Base-by-base conservation (phyloP, 2,113 vertebrate genomes). In the Xerus inauris region DNA sequence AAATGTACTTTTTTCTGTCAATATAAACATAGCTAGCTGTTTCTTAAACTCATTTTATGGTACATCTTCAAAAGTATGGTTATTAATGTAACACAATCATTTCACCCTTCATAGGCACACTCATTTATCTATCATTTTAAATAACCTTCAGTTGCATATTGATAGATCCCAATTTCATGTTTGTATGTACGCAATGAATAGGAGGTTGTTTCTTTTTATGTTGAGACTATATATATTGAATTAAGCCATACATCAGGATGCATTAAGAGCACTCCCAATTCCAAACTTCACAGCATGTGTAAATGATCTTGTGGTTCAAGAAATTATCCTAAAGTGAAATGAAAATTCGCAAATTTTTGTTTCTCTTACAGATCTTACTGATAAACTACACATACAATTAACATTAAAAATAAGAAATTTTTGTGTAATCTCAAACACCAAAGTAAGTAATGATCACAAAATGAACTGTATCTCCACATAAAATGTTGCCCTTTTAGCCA, bases 391-490 rank as follows among this genome's bases (percentile, higher is more conserved):
- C 47, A 92, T 62, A 97, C 88, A 95, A 83, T 95, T 82, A 92
- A 94, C 72, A 96, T 81, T 85, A 82, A 75, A 94, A 96, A 76
- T 89, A 91, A 92, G 42, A 89, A 89, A 80, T 79, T 94, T 92
- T 64, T 94, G 35, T 94, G 92, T 9, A 89, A 86, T 88, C 3
- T 67, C 40, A 94, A 96, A 97, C 88, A 96, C 32, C 90, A 95
- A 92, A 79, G 59, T 88, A 92, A 79, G 59, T 88, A 95, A 96
- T 89, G 87, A 97, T 86, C 81, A 96, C 87, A 97, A 96, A 72
- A 96, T 95, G 84, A 97, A 96, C 45, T 94, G 54, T 14, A 96
- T n/a, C 81, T 79, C 94, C 86, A 76, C 77, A 93, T 97, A 96
- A 93, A 71, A 95, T 92, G 76, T 57, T 95, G 73, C 64, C 64